These are phyloP conservation scores for Malurus melanocephalus DNA, from an alignment of 2,113 vertebrate species.

Conservation along the genomic window DNA sequence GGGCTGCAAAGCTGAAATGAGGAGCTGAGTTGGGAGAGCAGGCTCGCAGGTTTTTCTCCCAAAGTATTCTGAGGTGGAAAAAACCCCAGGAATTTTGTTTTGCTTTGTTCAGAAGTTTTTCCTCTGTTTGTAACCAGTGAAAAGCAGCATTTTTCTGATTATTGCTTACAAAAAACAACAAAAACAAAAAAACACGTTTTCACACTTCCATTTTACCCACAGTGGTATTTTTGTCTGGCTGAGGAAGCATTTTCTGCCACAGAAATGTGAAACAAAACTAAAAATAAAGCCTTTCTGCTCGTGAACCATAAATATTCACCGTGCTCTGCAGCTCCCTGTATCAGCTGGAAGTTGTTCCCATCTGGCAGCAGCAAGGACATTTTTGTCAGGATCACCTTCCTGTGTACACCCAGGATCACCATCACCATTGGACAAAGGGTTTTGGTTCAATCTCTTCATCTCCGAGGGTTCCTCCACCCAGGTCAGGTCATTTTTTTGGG, in stretches of 20 bases:
- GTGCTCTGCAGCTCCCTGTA: background rate
- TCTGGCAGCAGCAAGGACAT: background rate
- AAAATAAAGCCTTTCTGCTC: background rate
- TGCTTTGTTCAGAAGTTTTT: background rate
- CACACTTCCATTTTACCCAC: background rate
- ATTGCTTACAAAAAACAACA: background rate
- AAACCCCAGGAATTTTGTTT: background rate
- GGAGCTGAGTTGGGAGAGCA: accelerated
- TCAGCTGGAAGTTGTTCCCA: background rate
- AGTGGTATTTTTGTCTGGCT: background rate
- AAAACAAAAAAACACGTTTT: background rate
- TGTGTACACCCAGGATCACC: background rate
- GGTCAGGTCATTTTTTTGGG: background rate
- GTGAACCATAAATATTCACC: background rate
- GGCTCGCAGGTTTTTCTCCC: background rate
- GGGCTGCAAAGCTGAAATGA: background rate
- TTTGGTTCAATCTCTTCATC: background rate
- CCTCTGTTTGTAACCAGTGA: background rate
- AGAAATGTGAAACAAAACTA: background rate
- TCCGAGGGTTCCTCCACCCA: background rate
- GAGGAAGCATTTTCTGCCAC: background rate
- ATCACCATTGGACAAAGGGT: background rate
- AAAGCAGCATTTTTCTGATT: background rate
- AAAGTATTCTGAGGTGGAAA: background rate
- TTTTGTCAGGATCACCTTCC: background rate